Percentiles rank a stretch among this genome's conserved stretches.
These are phyloP conservation scores for Sciurus niger DNA, from an alignment of 2,113 vertebrate genomes.

Conservation along the genomic window DNA sequence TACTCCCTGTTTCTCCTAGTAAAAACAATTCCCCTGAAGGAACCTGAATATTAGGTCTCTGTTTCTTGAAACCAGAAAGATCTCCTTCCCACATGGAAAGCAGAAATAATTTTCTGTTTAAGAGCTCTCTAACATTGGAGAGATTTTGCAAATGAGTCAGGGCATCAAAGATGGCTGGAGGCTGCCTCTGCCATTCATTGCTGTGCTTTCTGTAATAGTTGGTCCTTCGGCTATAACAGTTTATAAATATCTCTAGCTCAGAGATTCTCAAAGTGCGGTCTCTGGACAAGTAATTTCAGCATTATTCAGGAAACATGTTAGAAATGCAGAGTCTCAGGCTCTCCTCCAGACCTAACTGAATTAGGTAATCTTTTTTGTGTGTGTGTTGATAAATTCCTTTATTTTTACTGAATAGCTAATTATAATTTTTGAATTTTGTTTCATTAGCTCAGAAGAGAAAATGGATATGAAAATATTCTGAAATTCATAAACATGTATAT, in stretches of 20 bases:
- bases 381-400: neutral
- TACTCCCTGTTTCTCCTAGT: neutral
- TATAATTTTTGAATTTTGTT: neutral
- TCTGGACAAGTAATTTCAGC: neutral
- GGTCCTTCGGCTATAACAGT: neutral
- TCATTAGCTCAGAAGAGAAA: neutral
- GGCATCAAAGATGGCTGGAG: neutral
- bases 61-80: slow-evolving; percentile 18
- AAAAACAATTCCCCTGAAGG: neutral
- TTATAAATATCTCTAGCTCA: neutral
- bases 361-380: neutral
- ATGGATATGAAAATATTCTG: neutral
- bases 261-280: neutral
- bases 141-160: neutral
- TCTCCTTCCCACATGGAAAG: neutral
- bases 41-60: neutral
- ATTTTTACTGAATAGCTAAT: neutral
- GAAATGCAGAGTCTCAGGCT: neutral
- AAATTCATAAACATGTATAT: neutral
- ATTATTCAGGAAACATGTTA: neutral
- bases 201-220: neutral
- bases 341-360: neutral
- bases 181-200: neutral
- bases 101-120: neutral
- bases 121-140: neutral